Base-by-base conservation (phyloP, 2,888 invertebrate species). In the Drosophila villosipedis region DNA sequence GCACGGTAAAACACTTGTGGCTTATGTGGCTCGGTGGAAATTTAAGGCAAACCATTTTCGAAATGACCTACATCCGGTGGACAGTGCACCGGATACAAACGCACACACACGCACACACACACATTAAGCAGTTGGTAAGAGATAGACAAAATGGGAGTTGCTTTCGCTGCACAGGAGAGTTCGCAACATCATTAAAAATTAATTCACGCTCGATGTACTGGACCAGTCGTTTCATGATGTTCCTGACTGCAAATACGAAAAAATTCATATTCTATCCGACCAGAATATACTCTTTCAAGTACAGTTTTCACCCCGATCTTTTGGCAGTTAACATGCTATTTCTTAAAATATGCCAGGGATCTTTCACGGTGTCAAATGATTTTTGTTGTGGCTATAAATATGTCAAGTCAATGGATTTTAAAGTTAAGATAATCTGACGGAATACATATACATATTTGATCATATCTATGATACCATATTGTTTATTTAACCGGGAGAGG, bases 101-200 rank as follows among this genome's bases (percentile, higher is more conserved):
- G 62, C 61, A 71, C 59, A 68, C 68, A 57, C 53, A 49, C 57
- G n/a, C 58, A 50, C 52, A 47, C 52, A 47, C 52, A 65, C 41
- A 33, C 80, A 78, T 68, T 62, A 58, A 39, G 7, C 68, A 75
- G 71, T 64, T 43, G 65, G 54, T 19, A 69, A 59, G 65, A 68
- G 80, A 75, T 80, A 75, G 80, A 74, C 78, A 72, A 90, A 84
- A 90, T 84, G 88, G 67, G 66, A 90, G 83, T 74, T 69, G 85
- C 69, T 89, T 78, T 73, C 78, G 73, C 68, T 57, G 68, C 78
- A 72, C 83, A 53, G 50, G 28, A 63, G 79, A 82, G 90, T 83
- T 83, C 80, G 82, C 91, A 91, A 88, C 91, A 90, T 88, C 88
- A 88, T 88, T 88, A 88, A 88, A 88, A 91, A 88, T 91, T 91